Conservation (phyloP, 2,113 vertebrate genomes). For the Oryzias melastigma region DNA sequence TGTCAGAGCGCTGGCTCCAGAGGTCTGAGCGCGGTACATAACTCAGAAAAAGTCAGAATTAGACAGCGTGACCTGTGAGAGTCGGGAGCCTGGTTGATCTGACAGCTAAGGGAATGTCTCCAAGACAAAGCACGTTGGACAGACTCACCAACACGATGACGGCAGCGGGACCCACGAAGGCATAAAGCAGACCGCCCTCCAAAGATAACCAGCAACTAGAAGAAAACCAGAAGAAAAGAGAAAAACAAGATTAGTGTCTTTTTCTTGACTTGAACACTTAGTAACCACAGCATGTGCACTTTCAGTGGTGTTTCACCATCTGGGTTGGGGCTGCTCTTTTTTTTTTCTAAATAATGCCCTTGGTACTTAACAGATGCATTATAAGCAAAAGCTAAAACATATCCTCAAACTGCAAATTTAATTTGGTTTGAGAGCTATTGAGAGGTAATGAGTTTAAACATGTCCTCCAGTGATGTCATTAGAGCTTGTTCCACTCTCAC, state of each 20-base stretch:
- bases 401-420: constrained; percentile 38
- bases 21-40: constrained; percentile 5
- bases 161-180: constrained; percentile 92
- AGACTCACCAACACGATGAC: constrained; percentile 92
- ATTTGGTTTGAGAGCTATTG: constrained; percentile 27
- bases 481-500: not conserved
- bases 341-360: constrained; percentile 24
- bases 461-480: constrained; percentile 61
- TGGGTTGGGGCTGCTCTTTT: too few relatives aligned
- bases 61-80: constrained; percentile 3
- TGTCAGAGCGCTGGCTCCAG: constrained; percentile 13
- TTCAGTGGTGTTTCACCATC: not conserved
- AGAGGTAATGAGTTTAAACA: constrained; percentile 48
- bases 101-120: not conserved
- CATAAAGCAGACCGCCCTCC: constrained; percentile 92
- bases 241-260: constrained; percentile 1
- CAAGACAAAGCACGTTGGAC: not conserved
- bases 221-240: not conserved
- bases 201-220: constrained; percentile 92
- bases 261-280: constrained; percentile 11
- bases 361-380: constrained; percentile 28
- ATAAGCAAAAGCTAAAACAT: constrained; percentile 40
- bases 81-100: not conserved
- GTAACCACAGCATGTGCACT: constrained; percentile 16
- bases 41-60: not conserved